phyloP scores from a whole-genome alignment of 2,888 invertebrate species.

The Reticulitermes lucifugus region DNA sequence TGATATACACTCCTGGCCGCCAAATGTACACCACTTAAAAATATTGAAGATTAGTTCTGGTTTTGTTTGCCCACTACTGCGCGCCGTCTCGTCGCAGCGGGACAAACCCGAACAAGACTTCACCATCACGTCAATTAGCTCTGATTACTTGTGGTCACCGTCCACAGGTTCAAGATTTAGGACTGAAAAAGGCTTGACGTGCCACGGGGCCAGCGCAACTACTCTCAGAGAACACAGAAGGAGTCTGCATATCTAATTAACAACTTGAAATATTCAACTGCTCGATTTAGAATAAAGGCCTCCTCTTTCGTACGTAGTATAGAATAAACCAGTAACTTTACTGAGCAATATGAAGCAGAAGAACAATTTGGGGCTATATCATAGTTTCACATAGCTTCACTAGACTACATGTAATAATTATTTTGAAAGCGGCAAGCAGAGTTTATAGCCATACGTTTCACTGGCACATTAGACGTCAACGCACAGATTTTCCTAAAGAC shows the following conservation, averaged over 20 bases:
- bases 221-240: neutral
- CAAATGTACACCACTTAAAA: constrained; percentile 16
- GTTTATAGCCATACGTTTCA: no score
- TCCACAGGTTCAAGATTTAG: neutral
- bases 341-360: no score
- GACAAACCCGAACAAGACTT: neutral
- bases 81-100: neutral
- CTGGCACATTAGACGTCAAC: no score
- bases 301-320: no score
- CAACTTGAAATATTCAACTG: neutral
- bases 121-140: constrained; percentile 25
- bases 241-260: neutral
- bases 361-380: no score
- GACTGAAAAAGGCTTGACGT: no score
- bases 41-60: neutral
- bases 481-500: no score
- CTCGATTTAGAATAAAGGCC: neutral
- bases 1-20: neutral
- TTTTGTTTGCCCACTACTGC: neutral
- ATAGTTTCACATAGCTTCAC: no score
- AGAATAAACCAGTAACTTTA: no score
- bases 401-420: no score
- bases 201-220: neutral
- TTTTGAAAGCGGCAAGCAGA: no score
- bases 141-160: neutral